Conservation (phyloP, 1,140 invertebrate genomes). For the Drosophila trapezifrons region DNA sequence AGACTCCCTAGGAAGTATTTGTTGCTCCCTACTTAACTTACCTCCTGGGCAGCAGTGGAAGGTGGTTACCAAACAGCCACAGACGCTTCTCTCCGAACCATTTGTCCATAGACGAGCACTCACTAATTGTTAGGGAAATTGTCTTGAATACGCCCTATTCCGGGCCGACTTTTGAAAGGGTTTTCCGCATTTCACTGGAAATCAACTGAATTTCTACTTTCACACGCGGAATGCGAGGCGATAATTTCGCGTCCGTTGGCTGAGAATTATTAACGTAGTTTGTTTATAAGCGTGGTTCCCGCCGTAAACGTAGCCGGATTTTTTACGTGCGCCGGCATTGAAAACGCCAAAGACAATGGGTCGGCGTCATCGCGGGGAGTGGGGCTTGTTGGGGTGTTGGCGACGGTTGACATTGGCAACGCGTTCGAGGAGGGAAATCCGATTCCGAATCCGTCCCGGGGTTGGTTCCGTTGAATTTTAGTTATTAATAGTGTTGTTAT, state of each 20-base stretch:
- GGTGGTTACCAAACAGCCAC: slow-evolving; percentile 93
- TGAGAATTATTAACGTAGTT: slow-evolving; percentile 72
- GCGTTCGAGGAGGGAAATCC: slow-evolving; percentile 4
- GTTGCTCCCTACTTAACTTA: slow-evolving; percentile 85
- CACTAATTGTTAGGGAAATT: slow-evolving; percentile 15
- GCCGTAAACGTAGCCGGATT: slow-evolving; percentile 66
- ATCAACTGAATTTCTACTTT: slow-evolving; percentile 14
- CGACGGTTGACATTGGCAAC: slow-evolving; percentile 80
- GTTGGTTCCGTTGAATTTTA: slow-evolving; percentile 57
- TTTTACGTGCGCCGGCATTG: slow-evolving; percentile 68
- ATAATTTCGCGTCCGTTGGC: slow-evolving; percentile 54
- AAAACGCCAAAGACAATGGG: slow-evolving; percentile 57
- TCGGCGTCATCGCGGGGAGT: slow-evolving; percentile 6
- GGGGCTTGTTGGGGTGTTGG: slow-evolving; percentile 72
- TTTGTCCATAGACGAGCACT: slow-evolving; percentile 89
- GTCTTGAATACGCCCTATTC: slow-evolving; percentile 7
- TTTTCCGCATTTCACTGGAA: slow-evolving; percentile 35
- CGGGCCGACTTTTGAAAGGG: background rate
- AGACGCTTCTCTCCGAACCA: slow-evolving; percentile 94
- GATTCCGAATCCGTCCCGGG: slow-evolving; percentile 20
- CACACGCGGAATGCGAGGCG: slow-evolving; percentile 59
- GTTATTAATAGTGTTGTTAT: slow-evolving; percentile 76
- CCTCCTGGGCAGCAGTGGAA: slow-evolving; percentile 92
- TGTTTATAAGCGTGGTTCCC: slow-evolving; percentile 64
- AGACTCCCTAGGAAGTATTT: too few relatives aligned